These are phyloP conservation scores for Sminthurides bifidus DNA, from an alignment of 1,140 invertebrate species.

Conservation along the genomic window DNA sequence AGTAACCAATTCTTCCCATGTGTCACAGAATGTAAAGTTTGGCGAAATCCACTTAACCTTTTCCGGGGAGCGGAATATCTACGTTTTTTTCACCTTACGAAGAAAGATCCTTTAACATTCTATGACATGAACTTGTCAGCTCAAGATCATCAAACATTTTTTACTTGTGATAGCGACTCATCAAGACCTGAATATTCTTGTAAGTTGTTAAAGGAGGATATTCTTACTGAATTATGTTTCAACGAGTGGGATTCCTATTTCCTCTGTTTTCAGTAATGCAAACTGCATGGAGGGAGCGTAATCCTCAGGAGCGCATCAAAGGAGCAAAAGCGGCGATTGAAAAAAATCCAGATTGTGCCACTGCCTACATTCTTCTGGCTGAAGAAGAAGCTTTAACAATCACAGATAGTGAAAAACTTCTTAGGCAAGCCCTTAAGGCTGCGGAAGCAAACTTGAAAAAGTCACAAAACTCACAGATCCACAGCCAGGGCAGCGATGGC, in stretches of 20 bases:
- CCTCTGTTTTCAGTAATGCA: constrained; percentile 69
- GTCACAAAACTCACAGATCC: constrained; percentile 64
- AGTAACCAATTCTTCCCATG: constrained; percentile 31
- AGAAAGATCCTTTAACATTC: constrained; percentile 91
- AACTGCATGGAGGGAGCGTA: constrained; percentile 91
- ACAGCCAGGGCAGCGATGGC: constrained; percentile 61
- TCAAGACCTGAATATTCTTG: constrained; percentile 87
- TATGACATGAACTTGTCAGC: constrained; percentile 99
- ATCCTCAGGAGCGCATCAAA: constrained; percentile 80
- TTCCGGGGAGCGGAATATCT: constrained; percentile 94
- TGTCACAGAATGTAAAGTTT: constrained; percentile 84
- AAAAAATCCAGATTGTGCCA: constrained; percentile 84
- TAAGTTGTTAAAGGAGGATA: constrained; percentile 35
- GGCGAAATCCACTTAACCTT: constrained; percentile 91
- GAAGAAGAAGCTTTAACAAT: constrained; percentile 94
- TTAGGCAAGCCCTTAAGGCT: constrained; percentile 75
- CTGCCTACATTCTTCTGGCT: constrained; percentile 87
- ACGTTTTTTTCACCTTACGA: constrained; percentile 76
- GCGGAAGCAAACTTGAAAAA: constrained; percentile 77
- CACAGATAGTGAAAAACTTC: constrained; percentile 70
- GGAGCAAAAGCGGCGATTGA: constrained; percentile 82
- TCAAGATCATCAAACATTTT: constrained; percentile 97
- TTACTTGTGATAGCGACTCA: constrained; percentile 81
- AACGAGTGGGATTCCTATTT: too few species aligned
- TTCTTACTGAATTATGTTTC: neutral